Evolutionary conservation across 2,113 vertebrate species (phyloP).

Genomic region (Pristiophorus japonicus): DNA sequence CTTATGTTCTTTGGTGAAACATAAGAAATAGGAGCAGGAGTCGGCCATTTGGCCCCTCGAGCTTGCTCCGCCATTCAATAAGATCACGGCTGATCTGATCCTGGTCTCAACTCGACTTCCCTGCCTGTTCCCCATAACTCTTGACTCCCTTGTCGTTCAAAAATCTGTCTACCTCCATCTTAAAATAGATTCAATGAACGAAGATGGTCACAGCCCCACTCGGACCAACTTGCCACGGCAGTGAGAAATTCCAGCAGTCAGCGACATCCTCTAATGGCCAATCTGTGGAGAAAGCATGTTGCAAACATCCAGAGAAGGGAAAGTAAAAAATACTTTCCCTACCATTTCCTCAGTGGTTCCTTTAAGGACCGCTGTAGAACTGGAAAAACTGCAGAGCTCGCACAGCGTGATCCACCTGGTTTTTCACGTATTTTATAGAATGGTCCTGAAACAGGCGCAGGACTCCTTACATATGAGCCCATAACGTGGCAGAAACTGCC

Average conservation of each 20-base stretch:
- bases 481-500: not conserved
- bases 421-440: not conserved
- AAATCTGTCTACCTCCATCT: too few species aligned
- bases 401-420: too few species aligned
- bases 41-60: too few species aligned
- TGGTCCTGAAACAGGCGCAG: not conserved
- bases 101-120: too few species aligned
- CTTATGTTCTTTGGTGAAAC: too few species aligned
- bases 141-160: too few species aligned
- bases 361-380: not conserved
- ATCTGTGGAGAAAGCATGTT: not conserved
- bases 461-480: not conserved
- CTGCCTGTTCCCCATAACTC: too few species aligned
- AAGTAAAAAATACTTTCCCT: not conserved
- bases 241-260: not conserved
- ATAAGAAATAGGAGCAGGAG: too few species aligned
- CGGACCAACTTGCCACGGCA: not conserved
- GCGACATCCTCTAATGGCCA: not conserved
- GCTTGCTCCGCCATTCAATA: too few species aligned
- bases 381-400: not conserved
- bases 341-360: not conserved
- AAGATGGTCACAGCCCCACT: not conserved
- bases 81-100: too few species aligned
- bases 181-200: too few species aligned
- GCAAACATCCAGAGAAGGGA: not conserved